phyloP scores from a whole-genome alignment of 2,888 invertebrate genomes.

The Sussaba pulchella region DNA sequence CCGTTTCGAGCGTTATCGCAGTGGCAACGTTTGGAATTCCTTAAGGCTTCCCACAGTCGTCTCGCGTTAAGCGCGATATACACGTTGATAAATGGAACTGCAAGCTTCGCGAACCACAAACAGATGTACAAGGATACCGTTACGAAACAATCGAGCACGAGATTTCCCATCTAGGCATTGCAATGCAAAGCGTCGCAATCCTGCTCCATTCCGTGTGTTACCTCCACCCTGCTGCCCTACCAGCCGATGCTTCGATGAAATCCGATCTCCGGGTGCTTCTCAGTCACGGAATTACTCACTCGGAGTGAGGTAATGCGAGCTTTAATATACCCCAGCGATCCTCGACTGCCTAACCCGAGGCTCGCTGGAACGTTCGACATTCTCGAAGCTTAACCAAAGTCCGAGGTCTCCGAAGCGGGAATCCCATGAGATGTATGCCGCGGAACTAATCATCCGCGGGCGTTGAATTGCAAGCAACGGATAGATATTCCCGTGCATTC shows the following conservation, averaged over 20 bases:
- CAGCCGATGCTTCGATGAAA: conserved; percentile 49
- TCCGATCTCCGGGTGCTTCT: conserved; percentile 61
- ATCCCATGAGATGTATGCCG: neutral
- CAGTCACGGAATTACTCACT: conserved; percentile 66
- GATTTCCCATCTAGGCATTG: conserved; percentile 29
- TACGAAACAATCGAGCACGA: conserved; percentile 40
- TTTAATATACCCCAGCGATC: conserved; percentile 58
- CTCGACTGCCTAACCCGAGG: conserved; percentile 27
- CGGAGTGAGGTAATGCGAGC: conserved; percentile 29
- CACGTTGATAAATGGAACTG: neutral
- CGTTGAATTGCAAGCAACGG: conserved; percentile 5
- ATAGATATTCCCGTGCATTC: neutral
- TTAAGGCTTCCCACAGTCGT: neutral
- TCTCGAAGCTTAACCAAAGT: conserved; percentile 16
- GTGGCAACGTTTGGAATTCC: conserved; percentile 25
- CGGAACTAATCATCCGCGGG: neutral
- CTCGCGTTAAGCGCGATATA: neutral
- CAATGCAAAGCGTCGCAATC: conserved; percentile 50
- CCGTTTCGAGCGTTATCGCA: too few relatives aligned
- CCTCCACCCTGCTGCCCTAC: conserved; percentile 40
- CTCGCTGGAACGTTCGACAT: conserved; percentile 22
- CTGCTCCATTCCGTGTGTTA: conserved; percentile 28
- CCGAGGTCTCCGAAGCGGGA: neutral
- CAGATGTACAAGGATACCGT: conserved; percentile 45
- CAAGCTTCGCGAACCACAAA: conserved; percentile 41